A percentile compares a stretch with the other conserved stretches of the same genome.
These are phyloP conservation scores for Tortricodes alternella DNA, from an alignment of 2,888 invertebrate species.

Conservation along the genomic window DNA sequence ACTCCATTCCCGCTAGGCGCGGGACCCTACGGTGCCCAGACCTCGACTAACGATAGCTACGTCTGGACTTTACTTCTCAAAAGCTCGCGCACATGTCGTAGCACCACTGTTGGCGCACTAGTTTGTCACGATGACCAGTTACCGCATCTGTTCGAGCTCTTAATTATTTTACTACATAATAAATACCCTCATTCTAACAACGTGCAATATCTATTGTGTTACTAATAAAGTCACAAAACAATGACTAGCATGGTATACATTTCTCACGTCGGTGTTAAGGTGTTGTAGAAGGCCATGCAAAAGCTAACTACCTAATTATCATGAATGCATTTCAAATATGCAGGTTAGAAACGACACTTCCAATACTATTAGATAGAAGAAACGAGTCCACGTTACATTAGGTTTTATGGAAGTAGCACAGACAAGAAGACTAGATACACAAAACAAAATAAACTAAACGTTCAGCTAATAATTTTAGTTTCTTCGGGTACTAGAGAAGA, in stretches of 20 bases:
- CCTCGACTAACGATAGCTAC: constrained; percentile 8
- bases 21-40: constrained; percentile 25
- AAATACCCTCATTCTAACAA: constrained; percentile 14
- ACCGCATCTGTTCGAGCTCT: constrained; percentile 29
- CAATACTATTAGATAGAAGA: neutral
- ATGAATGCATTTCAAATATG: constrained; percentile 16
- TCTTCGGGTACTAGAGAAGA: constrained; percentile 12
- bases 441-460: constrained; percentile 14
- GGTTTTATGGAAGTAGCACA: constrained; percentile 22
- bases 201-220: constrained; percentile 21
- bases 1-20: constrained; percentile 28
- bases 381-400: constrained; percentile 13
- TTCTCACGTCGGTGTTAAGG: constrained; percentile 17
- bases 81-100: constrained; percentile 27
- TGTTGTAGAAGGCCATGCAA: constrained; percentile 23
- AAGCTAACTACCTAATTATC: constrained; percentile 14
- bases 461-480: neutral
- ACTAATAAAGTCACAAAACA: constrained; percentile 9
- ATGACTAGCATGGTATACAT: constrained; percentile 20
- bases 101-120: constrained; percentile 31
- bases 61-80: constrained; percentile 1
- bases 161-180: constrained; percentile 4
- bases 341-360: constrained; percentile 9
- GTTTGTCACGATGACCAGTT: constrained; percentile 3
- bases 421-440: constrained; percentile 12